Base-by-base conservation (phyloP, 2,888 invertebrate genomes). In the Spilosoma lubricipeda region DNA sequence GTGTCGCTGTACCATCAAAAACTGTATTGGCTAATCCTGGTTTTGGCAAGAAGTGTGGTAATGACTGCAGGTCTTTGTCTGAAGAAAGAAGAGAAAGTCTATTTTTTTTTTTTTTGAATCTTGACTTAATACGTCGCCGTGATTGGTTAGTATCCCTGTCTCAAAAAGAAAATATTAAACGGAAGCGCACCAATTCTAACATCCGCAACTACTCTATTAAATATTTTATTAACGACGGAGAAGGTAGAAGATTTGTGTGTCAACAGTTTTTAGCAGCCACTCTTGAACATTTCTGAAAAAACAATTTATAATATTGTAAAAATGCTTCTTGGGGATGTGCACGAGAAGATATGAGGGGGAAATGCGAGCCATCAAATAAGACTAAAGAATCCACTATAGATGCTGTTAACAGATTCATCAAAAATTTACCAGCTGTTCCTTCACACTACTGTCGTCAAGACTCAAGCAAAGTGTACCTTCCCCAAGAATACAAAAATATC, bases 381-480 rank as follows among this genome's bases (percentile, higher is more conserved):
- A 73, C 73, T 39, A 69, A 69, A 65, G 33, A 30, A 39, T 0
- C 64, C 0, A 73, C 70, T 2, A 45, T 69, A 70, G 52, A 52
- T 8, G 1, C 52, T 7, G 65, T 65, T 36, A 65, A n/a, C 0
- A 70, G 27, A 0, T 73, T 70, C n/a, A 73, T 73, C 8, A 73
- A 73, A 65, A 5, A 20, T 5, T 56, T 73, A 56, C 73, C 73
- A 39, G 70, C 73, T 56, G 73, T 73, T n/a, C 73, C 69, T 11
- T 73, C 73, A 33, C 73, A 70, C 30, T 70, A 74, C 18, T 74
- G 73, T 13, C 56, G 73, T 2, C 39, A 80, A 66, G 80, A 71
- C 77, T 79, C 76, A 68, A 78, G 33, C 45, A 72, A 36, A 77
- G 76, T 78, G 59, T 78, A 76, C 68, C 30, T 73, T 42, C 8